Evolutionary conservation across 2,888 invertebrate species (phyloP), one percentile per base, ranked within the genome.

Genomic region (Ormyrus thymus): DNA sequence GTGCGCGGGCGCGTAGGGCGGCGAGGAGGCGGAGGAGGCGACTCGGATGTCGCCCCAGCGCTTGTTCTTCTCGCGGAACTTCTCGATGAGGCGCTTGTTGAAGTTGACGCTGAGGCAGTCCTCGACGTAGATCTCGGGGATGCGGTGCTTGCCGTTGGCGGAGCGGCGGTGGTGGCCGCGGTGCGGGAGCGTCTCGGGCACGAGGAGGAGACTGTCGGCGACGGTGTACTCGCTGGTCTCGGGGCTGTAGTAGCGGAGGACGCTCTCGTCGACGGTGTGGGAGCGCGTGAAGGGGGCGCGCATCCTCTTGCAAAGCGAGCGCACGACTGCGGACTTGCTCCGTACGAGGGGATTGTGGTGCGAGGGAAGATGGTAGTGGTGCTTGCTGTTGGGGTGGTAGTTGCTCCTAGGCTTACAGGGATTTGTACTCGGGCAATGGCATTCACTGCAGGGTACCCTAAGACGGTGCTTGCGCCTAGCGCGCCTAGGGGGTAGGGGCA

Each of bases 291-390:
- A 89, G 76, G 90, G 89, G 82, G 88, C 87, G 85, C 88, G 88
- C 87, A 89, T 89, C 86, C 89, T 90, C 87, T 87, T 88, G 85
- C 89, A 89, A 85, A 89, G 88, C 86, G 89, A 90, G 86, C 90
- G 89, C 82, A 90, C 88, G 85, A 90, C 90, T 89, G 89, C 90
- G 89, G 89, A 90, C 89, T 90, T 90, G 90, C 90, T 90, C 89
- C 90, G 89, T 89, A 90, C 89, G 87, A 90, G 87, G 84, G 89
- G 88, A 85, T 87, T 86, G 81, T 84, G 87, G 83, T 85, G 84
- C 81, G 83, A 77, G 81, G 83, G 79, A 78, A 83, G 85, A 84
- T 75, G 72, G 56, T 68, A 55, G 68, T 77, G 66, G 74, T 79
- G 73, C 72, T 76, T 76, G 72, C 61, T 78, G 64, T 77, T 80